Base-by-base conservation (phyloP, 2,797 vertebrate genomes). In the Cephalopachus bancanus region DNA sequence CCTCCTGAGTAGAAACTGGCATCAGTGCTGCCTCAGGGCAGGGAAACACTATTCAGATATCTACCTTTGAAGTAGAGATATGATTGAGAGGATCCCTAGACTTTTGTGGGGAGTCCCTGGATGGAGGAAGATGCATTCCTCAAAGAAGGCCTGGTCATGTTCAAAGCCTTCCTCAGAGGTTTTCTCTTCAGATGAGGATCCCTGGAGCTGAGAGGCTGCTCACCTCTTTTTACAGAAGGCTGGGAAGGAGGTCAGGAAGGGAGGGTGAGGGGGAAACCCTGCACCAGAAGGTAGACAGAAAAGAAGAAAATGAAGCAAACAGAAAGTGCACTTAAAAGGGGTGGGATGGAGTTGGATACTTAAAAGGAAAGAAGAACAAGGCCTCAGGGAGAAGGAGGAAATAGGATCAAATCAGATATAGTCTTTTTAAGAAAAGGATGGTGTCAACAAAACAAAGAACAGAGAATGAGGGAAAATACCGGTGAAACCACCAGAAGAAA, bases 31-130 rank as follows among this genome's bases (percentile, higher is more conserved):
- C 65, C 4, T 49, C 19, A 1, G 37, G 62, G 20, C 5, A 7
- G 55, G 71, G 78, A 78, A 72, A 71, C 55, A 30, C 57, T 76
- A 15, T 71, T 10, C 7, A 17, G 33, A 19, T 20, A 7, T 10
- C 59, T 97, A 12, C 65, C 49, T 96, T 96, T 90, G 95, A 85
- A 83, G 44, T 53, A 37, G 37, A 79, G 71, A 79, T 22, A 53
- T 44, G 53, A 51, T 37, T 30, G 60, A 71, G 53, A 85, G 86
- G 44, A 15, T 59, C 81, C 51, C 51, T 14, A 30, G 69, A 79
- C 51, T 55, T 91, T 85, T 64, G 53, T 86, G 65, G 72, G 71
- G 24, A 84, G 28, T 60, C 53, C 5, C 55, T 79, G 24, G 59
- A 26, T 19, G 4, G 10, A 15, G 17, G 49, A 60, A 55, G 84